phyloP scores from a whole-genome alignment of 2,797 vertebrate genomes.

The Phylloscopus collybita region DNA sequence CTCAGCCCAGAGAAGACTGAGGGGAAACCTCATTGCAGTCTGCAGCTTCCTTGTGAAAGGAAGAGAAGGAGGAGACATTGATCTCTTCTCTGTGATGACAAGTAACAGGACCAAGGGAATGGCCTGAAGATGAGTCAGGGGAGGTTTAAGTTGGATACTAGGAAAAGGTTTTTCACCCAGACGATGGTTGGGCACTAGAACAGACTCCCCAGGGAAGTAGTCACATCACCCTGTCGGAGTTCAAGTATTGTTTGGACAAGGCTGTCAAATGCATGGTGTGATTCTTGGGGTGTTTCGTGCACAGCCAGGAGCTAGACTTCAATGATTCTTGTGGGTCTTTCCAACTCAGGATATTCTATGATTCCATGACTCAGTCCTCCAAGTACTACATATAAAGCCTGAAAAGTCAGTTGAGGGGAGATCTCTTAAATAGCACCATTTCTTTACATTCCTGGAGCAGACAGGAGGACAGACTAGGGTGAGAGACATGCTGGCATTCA shows the following conservation, averaged over 20 bases:
- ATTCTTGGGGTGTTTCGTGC: neutral
- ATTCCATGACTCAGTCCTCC: neutral
- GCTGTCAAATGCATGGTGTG: neutral
- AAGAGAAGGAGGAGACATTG: fast-evolving
- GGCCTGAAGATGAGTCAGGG: neutral
- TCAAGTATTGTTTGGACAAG: neutral
- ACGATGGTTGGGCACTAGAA: neutral
- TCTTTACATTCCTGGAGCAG: neutral
- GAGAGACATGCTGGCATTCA: neutral
- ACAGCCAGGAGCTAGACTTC: neutral
- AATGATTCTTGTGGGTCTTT: neutral
- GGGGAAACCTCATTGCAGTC: neutral
- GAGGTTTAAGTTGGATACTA: neutral
- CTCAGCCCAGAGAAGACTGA: neutral
- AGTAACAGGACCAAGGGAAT: neutral
- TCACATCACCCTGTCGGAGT: neutral
- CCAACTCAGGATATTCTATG: neutral
- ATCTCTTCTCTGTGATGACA: neutral
- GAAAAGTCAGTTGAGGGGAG: neutral
- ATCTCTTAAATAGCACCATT: neutral
- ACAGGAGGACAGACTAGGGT: neutral
- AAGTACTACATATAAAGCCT: neutral
- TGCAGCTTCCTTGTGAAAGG: neutral
- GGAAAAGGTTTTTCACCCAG: neutral
- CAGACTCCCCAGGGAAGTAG: neutral